Percentiles rank a stretch among this genome's conserved stretches.
These are phyloP conservation scores for Chionis minor DNA, from an alignment of 2,113 vertebrate species.

Conservation along the genomic window DNA sequence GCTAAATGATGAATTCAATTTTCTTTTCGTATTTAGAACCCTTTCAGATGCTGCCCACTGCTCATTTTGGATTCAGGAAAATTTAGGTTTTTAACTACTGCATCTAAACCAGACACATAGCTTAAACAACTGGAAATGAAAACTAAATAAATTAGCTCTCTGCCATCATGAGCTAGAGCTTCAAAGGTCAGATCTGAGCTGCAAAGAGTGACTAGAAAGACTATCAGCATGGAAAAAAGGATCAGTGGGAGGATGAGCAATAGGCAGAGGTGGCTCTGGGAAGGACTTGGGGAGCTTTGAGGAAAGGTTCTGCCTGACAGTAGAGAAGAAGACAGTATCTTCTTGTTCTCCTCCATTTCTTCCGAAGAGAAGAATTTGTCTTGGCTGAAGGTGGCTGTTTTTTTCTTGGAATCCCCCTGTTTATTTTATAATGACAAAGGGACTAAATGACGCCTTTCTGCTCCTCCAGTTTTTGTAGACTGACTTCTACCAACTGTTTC, in stretches of 20 bases:
- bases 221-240: neutral
- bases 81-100: slow-evolving; percentile 7
- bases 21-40: slow-evolving; percentile 48
- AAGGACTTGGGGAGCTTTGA: neutral
- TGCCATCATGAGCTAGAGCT: neutral
- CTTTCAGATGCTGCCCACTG: slow-evolving; percentile 14
- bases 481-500: neutral
- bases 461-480: neutral
- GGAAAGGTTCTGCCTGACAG: neutral
- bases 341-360: neutral
- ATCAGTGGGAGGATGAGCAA: neutral
- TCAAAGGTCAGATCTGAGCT: slow-evolving; percentile 1
- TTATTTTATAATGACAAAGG: neutral
- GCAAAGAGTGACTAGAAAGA: neutral
- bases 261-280: neutral
- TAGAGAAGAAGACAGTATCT: neutral
- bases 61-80: slow-evolving; percentile 31
- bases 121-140: slow-evolving; percentile 29
- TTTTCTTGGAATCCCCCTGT: neutral
- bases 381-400: neutral
- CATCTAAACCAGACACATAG: neutral
- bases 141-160: slow-evolving; percentile 35
- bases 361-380: neutral
- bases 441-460: neutral
- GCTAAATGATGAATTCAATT: slow-evolving; percentile 50